Evolutionary conservation across 1,140 invertebrate genomes (phyloP), one percentile per base, ranked within the genome.

Genomic region (Procambarus clarkii): DNA sequence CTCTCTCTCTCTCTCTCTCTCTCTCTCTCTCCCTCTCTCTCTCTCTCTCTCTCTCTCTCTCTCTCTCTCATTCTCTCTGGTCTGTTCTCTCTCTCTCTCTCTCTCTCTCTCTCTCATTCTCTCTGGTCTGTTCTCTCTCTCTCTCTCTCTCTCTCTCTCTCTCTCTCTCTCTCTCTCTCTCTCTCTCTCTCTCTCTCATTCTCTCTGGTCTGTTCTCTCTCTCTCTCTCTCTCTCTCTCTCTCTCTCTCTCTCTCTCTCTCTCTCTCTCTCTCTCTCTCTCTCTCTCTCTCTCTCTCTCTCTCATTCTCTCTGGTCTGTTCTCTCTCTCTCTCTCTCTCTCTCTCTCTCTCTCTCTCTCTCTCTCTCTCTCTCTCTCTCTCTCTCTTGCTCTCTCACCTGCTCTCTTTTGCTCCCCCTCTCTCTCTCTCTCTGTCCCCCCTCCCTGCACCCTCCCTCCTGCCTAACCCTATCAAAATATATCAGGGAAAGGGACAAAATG

Each of bases 351-450:
- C 79, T 58, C 79, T n/a, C 79, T 81, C 79, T 46, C 50, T n/a
- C 71, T 76, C 71, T 76, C 71, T 76, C 71, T 76, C 71, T 76
- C 71, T 76, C 71, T 76, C 71, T 76, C n/a, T n/a, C n/a, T n/a
- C n/a, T n/a, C n/a, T n/a, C n/a, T n/a, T n/a, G n/a, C n/a, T n/a
- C n/a, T n/a, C n/a, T n/a, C n/a, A n/a, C n/a, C n/a, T n/a, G n/a
- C n/a, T n/a, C n/a, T n/a, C n/a, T n/a, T n/a, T n/a, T n/a, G n/a
- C n/a, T n/a, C n/a, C n/a, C n/a, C n/a, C n/a, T n/a, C n/a, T n/a
- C n/a, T n/a, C n/a, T n/a, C n/a, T n/a, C n/a, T n/a, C n/a, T n/a
- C n/a, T n/a, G n/a, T n/a, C n/a, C n/a, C n/a, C n/a, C n/a, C n/a
- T n/a, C n/a, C n/a, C n/a, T n/a, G n/a, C n/a, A n/a, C n/a, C n/a